Evolutionary conservation across 2,888 invertebrate species (phyloP).

Genomic region (Eulithis testata): DNA sequence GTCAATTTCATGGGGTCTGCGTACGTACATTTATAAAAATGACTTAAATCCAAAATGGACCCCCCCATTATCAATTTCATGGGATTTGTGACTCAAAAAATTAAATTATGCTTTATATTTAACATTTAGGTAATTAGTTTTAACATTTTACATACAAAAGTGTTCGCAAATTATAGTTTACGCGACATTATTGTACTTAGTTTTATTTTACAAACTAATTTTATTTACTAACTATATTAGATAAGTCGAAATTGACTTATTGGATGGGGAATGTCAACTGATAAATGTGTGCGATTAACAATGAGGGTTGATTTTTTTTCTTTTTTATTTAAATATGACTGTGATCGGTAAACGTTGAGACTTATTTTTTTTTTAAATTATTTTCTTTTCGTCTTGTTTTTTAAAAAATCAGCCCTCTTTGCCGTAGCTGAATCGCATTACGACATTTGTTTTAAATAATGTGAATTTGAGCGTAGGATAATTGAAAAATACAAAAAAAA

Average conservation of each 20-base stretch:
- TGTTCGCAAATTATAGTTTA: conserved; percentile 31
- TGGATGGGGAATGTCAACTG: conserved; percentile 14
- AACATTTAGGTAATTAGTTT: conserved; percentile 11
- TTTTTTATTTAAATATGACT: conserved; percentile 46
- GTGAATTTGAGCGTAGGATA: conserved; percentile 65
- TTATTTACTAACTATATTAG: conserved; percentile 25
- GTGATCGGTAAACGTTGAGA: conserved; percentile 53
- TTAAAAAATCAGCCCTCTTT: conserved; percentile 64
- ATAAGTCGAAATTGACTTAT: conserved; percentile 17
- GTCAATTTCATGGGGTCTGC: no score
- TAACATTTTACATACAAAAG: conserved; percentile 26
- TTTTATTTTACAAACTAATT: conserved; percentile 12
- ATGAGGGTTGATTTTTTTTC: conserved; percentile 48
- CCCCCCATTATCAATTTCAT: no score
- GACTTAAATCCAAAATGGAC: no score
- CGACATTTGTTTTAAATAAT: conserved; percentile 76
- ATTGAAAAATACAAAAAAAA: conserved; percentile 39
- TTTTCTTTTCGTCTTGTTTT: conserved; percentile 46
- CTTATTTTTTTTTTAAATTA: conserved; percentile 41
- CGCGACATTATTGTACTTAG: conserved; percentile 19
- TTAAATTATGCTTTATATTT: conserved; percentile 21
- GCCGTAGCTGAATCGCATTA: conserved; percentile 67
- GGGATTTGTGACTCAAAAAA: conserved; percentile 1
- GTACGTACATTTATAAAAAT: no score
- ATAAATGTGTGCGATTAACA: conserved; percentile 29